Conservation (phyloP, 2,113 vertebrate species). For the Orthonyx spaldingii region DNA sequence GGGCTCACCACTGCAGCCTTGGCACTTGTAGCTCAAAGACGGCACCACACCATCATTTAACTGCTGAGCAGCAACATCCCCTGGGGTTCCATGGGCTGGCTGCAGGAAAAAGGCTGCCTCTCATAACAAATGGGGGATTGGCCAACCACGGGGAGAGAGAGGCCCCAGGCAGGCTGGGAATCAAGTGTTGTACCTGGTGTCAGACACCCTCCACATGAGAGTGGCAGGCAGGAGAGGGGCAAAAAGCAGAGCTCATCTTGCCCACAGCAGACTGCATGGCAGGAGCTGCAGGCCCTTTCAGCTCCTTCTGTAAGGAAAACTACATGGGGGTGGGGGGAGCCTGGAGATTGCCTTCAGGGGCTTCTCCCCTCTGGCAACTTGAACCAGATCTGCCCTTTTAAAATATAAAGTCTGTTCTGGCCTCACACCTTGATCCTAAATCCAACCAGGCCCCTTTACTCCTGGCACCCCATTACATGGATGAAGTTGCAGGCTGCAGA, state of each 20-base stretch:
- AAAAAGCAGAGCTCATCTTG: not conserved
- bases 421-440: not conserved
- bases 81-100: not conserved
- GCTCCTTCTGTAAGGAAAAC: not conserved
- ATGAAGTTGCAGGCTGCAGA: not conserved
- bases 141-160: fast-evolving
- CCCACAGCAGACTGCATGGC: not conserved
- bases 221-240: not conserved
- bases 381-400: not conserved
- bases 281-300: not conserved
- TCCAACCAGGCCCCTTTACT: not conserved
- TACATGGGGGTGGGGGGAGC: not conserved
- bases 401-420: not conserved
- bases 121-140: not conserved
- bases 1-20: not conserved
- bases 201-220: not conserved
- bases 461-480: not conserved
- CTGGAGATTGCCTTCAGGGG: not conserved
- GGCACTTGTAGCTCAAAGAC: not conserved
- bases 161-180: not conserved
- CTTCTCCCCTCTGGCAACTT: not conserved
- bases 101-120: not conserved
- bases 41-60: not conserved
- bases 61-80: not conserved
- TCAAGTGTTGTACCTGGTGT: not conserved